These are phyloP conservation scores for Scaptomyza montana DNA, from an alignment of 1,140 invertebrate species.

Conservation along the genomic window DNA sequence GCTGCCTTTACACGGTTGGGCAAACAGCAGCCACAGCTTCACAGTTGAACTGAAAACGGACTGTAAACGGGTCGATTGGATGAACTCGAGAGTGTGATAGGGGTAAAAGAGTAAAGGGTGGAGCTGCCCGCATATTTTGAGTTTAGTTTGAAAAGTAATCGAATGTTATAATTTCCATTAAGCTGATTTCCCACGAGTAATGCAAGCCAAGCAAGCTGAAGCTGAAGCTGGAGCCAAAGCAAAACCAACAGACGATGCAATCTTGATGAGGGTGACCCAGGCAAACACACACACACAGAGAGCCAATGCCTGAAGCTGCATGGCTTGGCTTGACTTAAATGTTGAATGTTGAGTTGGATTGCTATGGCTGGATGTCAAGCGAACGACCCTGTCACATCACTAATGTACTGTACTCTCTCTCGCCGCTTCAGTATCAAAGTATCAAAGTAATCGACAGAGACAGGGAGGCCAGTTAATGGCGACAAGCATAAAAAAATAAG, in stretches of 20 bases:
- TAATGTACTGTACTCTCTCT: conserved; percentile 43
- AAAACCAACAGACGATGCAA: conserved; percentile 65
- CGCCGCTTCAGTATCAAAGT: conserved; percentile 6
- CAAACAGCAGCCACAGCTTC: conserved; percentile 37
- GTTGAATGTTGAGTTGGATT: neutral
- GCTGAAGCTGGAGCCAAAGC: conserved; percentile 10
- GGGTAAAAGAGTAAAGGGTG: neutral
- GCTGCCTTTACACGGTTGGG: conserved; percentile 43
- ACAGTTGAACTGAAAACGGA: conserved; percentile 11
- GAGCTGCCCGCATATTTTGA: conserved; percentile 32
- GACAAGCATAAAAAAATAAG: conserved; percentile 63
- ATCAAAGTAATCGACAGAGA: conserved; percentile 42
- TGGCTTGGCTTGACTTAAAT: neutral
- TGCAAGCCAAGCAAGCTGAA: conserved; percentile 61
- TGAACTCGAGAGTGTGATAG: no score
- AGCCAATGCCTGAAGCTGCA: conserved; percentile 5
- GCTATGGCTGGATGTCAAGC: neutral
- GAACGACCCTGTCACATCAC: conserved; percentile 18
- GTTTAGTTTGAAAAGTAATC: conserved; percentile 75
- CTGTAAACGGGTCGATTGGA: neutral
- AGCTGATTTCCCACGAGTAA: conserved; percentile 76
- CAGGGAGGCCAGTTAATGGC: conserved; percentile 55
- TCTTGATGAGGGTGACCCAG: conserved; percentile 52
- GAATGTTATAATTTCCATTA: conserved; percentile 82
- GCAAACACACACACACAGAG: no score